Evolutionary conservation across 1,140 invertebrate species (phyloP).

Genomic region (Kradibia gibbosae): DNA sequence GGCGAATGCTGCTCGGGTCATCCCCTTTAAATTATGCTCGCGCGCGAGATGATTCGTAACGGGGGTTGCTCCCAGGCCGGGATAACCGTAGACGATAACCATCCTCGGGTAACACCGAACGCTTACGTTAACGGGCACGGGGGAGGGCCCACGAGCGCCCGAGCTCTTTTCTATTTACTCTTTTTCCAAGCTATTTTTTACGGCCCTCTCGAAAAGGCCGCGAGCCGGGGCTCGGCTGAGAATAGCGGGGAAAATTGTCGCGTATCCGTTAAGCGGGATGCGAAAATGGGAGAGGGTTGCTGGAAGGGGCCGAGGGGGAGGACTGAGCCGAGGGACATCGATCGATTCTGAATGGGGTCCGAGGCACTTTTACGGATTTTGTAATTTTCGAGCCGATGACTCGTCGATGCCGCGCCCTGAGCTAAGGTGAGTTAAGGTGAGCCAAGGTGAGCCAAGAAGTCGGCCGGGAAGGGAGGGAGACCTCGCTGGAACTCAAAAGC

Average conservation of each 20-base stretch:
- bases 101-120: neutral
- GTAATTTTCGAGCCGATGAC: conserved; percentile 62
- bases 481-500: conserved; percentile 46
- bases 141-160: neutral
- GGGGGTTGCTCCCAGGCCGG: conserved; percentile 8
- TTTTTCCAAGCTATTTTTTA: no score
- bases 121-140: neutral
- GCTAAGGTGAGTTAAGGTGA: conserved; percentile 1
- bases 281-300: neutral
- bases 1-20: neutral
- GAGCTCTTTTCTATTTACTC: no score
- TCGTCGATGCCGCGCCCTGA: conserved; percentile 59
- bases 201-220: no score
- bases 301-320: neutral
- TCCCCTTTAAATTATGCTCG: conserved; percentile 31
- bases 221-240: no score
- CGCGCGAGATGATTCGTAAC: conserved; percentile 6
- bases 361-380: conserved; percentile 61
- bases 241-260: no score
- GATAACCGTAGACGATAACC: neutral
- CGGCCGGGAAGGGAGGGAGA: conserved; percentile 27
- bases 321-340: neutral
- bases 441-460: conserved; percentile 5
- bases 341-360: neutral
- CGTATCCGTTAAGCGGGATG: no score